Evolutionary conservation across 1,140 invertebrate species (phyloP).

Genomic region (Steinernema feltiae): DNA sequence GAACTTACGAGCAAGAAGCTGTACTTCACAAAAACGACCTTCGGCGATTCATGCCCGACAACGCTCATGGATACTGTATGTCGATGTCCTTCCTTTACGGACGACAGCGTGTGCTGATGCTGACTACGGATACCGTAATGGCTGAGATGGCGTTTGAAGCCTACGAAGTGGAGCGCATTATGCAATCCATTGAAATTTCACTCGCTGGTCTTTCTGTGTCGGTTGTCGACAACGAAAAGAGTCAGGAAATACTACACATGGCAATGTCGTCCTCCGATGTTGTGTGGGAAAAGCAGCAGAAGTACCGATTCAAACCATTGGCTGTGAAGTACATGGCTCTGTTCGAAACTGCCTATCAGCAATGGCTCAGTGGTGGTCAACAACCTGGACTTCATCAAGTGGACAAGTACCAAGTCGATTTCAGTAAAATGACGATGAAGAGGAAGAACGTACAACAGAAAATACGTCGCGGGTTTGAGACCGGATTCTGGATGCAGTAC

Average conservation of each 20-base stretch:
- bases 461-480: conserved; percentile 30
- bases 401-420: conserved; percentile 66
- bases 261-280: conserved; percentile 78
- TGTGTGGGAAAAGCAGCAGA: conserved; percentile 73
- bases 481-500: conserved; percentile 78
- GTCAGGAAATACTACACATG: conserved; percentile 75
- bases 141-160: conserved; percentile 69
- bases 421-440: conserved; percentile 64
- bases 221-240: conserved; percentile 76
- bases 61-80: conserved; percentile 68
- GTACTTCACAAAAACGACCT: conserved; percentile 37
- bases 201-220: conserved; percentile 86
- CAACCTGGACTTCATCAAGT: conserved; percentile 2
- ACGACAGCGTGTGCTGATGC: conserved; percentile 79
- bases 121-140: conserved; percentile 72
- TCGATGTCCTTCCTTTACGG: conserved; percentile 77
- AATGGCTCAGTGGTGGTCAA: conserved; percentile 61
- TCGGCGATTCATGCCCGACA: conserved; percentile 51
- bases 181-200: conserved; percentile 63
- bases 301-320: conserved; percentile 68
- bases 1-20: conserved; percentile 36
- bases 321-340: conserved; percentile 65
- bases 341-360: conserved; percentile 77
- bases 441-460: conserved; percentile 44
- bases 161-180: conserved; percentile 41